Evolutionary conservation across 2,113 vertebrate genomes (phyloP).

Genomic region (Rhinopomastus cyanomelas): DNA sequence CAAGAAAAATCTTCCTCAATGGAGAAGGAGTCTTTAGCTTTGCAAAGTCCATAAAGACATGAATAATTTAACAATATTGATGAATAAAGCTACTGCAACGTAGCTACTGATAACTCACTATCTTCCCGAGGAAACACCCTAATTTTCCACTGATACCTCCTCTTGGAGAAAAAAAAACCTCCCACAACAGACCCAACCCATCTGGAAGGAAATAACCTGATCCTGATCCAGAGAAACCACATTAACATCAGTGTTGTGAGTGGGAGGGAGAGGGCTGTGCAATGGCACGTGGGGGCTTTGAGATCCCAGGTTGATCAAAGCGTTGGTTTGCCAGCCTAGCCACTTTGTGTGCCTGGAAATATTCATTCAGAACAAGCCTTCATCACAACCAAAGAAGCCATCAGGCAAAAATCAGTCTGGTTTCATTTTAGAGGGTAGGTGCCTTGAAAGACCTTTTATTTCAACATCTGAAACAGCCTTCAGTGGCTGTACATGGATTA

Average conservation of each 20-base stretch:
- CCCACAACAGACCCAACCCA: neutral
- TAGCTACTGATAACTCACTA: constrained; percentile 9
- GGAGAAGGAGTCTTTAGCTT: neutral
- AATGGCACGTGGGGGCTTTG: neutral
- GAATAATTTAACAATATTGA: constrained; percentile 7
- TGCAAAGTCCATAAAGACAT: neutral
- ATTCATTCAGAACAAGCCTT: constrained; percentile 10
- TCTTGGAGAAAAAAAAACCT: neutral
- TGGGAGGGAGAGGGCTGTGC: neutral
- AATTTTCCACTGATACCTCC: neutral
- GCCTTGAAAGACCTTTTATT: neutral
- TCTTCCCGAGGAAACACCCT: constrained; percentile 41
- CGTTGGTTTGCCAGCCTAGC: neutral
- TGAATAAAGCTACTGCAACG: constrained; percentile 1
- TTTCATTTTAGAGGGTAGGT: neutral
- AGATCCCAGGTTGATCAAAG: constrained; percentile 2
- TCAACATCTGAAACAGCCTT: neutral
- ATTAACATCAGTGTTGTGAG: neutral
- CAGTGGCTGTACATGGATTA: neutral
- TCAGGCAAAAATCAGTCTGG: neutral
- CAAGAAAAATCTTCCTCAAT: neutral
- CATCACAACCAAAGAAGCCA: neutral
- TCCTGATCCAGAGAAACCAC: neutral
- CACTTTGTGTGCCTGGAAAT: neutral
- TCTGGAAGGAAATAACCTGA: constrained; percentile 6